Percentiles rank a stretch among this genome's conserved stretches.
Evolutionary conservation across 2,113 vertebrate species (phyloP).

Genomic region (Labeo rohita): DNA sequence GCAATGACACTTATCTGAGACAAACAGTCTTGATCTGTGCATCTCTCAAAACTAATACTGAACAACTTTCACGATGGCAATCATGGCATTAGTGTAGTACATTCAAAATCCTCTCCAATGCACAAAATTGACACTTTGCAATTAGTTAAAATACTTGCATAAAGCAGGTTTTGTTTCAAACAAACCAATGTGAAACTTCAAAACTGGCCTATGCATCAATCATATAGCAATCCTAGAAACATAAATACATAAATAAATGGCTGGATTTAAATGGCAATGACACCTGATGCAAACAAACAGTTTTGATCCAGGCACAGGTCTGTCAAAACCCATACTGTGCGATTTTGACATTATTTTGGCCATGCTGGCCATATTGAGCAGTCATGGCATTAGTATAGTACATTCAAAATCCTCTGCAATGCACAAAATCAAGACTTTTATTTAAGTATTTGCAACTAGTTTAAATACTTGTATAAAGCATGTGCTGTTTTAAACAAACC

Average conservation of each 20-base stretch:
- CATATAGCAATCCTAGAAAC: neutral
- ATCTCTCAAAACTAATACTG: neutral
- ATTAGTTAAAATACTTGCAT: neutral
- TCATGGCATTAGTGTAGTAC: constrained; percentile 10
- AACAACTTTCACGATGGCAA: constrained; percentile 28
- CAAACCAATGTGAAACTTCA: too few relatives aligned
- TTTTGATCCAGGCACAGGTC: too few relatives aligned
- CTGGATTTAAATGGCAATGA: neutral
- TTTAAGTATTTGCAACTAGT: neutral
- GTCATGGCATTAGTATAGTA: too few relatives aligned
- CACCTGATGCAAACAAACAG: neutral
- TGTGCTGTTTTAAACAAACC: neutral
- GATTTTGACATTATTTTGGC: too few relatives aligned
- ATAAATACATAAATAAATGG: neutral
- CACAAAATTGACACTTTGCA: neutral
- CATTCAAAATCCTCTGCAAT: too few relatives aligned
- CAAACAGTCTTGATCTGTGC: constrained; percentile 20
- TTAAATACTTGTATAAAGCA: neutral
- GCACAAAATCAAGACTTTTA: neutral
- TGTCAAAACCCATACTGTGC: too few relatives aligned
- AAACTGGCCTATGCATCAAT: neutral
- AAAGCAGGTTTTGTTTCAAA: neutral
- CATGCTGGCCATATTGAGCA: too few relatives aligned
- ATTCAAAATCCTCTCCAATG: constrained; percentile 59
- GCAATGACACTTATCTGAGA: neutral